Conservation (phyloP, 1,140 invertebrate genomes). For the Atta texana region DNA sequence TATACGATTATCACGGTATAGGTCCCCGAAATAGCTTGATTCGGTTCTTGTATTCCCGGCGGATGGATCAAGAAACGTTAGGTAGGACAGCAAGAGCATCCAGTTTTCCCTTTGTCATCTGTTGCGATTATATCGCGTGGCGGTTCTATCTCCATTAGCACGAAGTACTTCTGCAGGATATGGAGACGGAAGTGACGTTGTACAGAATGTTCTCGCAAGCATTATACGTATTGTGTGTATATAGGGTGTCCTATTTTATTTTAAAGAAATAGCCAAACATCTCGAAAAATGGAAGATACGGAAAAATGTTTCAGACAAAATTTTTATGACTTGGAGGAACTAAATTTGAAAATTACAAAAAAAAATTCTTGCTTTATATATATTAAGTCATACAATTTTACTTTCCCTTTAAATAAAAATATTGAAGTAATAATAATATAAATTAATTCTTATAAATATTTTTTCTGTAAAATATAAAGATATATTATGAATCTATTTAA, state of each 20-base stretch:
- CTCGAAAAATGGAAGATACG: no score
- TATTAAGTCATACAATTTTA: background rate
- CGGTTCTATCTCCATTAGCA: conserved; percentile 67
- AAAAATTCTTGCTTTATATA: background rate
- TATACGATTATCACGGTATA: conserved; percentile 9
- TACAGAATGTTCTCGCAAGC: conserved; percentile 5
- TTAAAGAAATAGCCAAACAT: no score
- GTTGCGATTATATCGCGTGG: conserved; percentile 55
- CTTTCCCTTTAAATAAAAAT: background rate
- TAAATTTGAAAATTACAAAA: background rate
- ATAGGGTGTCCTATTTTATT: no score
- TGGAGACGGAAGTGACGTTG: conserved; percentile 30
- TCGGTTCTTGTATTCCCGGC: conserved; percentile 40
- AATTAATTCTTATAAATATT: background rate
- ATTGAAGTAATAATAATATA: background rate
- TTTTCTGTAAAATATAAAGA: background rate
- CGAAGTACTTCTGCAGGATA: conserved; percentile 47
- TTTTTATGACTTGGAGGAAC: no score
- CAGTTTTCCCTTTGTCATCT: conserved; percentile 8
- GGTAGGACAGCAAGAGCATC: conserved; percentile 36
- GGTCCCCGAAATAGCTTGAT: conserved; percentile 27
- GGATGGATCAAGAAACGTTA: conserved; percentile 53
- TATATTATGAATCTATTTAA: background rate
- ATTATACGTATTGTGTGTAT: background rate
- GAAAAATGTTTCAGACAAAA: no score